Base-by-base conservation (phyloP, 2,113 vertebrate species). In the Patagioenas fasciata region DNA sequence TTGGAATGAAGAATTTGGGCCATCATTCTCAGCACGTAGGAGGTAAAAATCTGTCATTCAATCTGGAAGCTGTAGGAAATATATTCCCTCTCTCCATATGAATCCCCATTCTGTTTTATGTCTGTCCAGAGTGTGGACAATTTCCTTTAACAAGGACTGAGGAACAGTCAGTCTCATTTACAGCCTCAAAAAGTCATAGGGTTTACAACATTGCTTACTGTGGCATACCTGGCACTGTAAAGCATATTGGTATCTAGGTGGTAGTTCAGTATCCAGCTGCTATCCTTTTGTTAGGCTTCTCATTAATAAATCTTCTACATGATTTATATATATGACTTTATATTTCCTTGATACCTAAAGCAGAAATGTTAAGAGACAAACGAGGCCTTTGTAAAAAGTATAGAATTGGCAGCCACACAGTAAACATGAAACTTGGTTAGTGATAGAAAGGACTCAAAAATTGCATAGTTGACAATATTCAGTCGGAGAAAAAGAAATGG, bases 31-130 rank as follows among this genome's bases (percentile, higher is more conserved):
- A 94, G 80, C 44, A 25, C 71, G 86, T 88, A 80, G 71, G 86
- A 94, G 94, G 90, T 85, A 97, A 91, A 96, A 97, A 93, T 83
- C 81, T 96, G 93, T 80, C 88, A 90, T 86, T 96, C 93, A 95
- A 40, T 91, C 92, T 97, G 93, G 82, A 81, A 90, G 60, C 66
- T 78, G 23, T 58, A 93, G 89, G 56, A 93, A 47, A 93, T 89
- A 60, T 13, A 61, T 64, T 90, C 92, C 67, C 53, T 67, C 95
- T 93, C 70, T 87, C 66, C 86, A 25, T 73, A n/a, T 87, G 88
- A 93, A 97, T 95, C 92, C 60, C 88, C 50, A 47, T 85, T 91
- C 89, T 91, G 83, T 31, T 95, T 95, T 83, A 12, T 92, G 79
- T 67, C 84, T 89, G 77, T 92, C 94, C 93, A 73, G 26, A 91